Conservation (phyloP, 2,888 invertebrate genomes). For the Conus canariensis region DNA sequence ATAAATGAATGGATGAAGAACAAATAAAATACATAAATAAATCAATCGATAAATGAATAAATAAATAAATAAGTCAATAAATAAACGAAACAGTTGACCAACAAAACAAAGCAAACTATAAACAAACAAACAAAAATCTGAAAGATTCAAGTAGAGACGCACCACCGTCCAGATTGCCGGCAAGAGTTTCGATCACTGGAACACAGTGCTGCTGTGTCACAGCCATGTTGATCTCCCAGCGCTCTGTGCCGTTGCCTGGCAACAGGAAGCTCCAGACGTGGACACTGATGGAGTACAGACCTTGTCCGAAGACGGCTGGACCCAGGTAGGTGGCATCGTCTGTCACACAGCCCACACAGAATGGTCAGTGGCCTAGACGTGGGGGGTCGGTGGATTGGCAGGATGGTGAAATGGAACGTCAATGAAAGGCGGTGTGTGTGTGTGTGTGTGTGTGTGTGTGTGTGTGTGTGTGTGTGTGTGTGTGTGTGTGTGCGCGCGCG, state of each 20-base stretch:
- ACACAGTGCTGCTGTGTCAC: conserved; percentile 7
- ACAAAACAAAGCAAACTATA: too few relatives aligned
- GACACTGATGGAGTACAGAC: background rate
- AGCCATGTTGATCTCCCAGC: background rate
- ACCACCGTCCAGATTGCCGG: background rate
- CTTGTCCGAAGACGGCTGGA: background rate
- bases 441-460: background rate
- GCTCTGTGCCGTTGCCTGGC: background rate
- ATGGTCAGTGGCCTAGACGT: too few relatives aligned
- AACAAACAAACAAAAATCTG: too few relatives aligned
- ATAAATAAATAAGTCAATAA: too few relatives aligned
- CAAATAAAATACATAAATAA: too few relatives aligned
- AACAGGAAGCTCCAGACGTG: background rate
- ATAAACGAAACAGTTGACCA: too few relatives aligned
- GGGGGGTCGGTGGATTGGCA: too few relatives aligned
- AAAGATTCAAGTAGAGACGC: too few relatives aligned
- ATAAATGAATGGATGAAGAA: too few relatives aligned
- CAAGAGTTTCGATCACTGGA: background rate
- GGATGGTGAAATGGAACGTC: too few relatives aligned
- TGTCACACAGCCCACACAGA: background rate
- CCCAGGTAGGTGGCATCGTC: conserved; percentile 2
- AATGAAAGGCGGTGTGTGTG: background rate
- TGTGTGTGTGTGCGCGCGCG: too few relatives aligned
- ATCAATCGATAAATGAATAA: too few relatives aligned
- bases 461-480: background rate